Evolutionary conservation across 2,888 invertebrate species (phyloP), one percentile per base, ranked within the genome.

Genomic region (Apamea anceps): DNA sequence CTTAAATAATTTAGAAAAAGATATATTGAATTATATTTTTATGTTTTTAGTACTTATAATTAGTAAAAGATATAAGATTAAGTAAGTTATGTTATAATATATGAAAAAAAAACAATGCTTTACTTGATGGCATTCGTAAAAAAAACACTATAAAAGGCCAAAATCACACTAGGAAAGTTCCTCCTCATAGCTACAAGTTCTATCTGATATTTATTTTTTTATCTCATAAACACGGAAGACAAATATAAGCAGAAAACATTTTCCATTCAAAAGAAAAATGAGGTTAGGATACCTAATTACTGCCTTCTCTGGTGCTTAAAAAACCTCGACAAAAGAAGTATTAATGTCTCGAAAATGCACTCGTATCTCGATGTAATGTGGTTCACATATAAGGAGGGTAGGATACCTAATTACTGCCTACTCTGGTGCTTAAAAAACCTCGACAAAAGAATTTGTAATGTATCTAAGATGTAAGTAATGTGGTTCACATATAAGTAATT

Each of bases 91-190:
- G 42, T 70, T 80, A 70, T 63, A 78, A 42, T 72, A 66, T 54
- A 82, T 81, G 51, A 80, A 79, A 84, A n/a, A 75, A 71, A 60
- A 71, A 77, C 63, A 78, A 73, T 78, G 77, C 80, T 74, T 75
- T 62, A 73, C 54, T 82, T 65, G 37, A 67, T 68, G 71, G 85
- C 81, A 79, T 83, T 89, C 78, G 75, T 89, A 75, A 81, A 76
- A 76, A 72, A 79, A 71, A 70, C 13, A 79, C 54, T 72, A 68
- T 63, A 73, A 81, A 82, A 75, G 62, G 77, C 83, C 84, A 84
- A 87, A 89, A 82, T 81, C 76, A 76, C 81, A 88, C 65, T 77
- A 71, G 84, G 75, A 86, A 86, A 89, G 89, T 89, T 89, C 89
- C 89, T 89, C 85, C 87, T 83, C 85, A 77, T 72, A 86, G 79